Evolutionary conservation across 2,888 invertebrate genomes (phyloP), one percentile per base, ranked within the genome.

Genomic region (Papilio demoleus): DNA sequence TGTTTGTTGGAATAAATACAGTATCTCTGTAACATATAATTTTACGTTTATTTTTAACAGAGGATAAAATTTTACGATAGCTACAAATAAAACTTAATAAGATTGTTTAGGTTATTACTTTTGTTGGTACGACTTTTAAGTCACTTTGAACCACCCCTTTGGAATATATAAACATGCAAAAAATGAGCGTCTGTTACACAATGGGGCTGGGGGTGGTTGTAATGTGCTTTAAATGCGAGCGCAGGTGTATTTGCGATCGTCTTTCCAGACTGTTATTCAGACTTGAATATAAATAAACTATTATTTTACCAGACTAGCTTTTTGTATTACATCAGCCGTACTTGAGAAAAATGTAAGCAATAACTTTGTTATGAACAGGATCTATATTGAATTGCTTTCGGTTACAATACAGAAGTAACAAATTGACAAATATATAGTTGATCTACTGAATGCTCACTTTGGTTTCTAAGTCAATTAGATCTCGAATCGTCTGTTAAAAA

Each of bases 281-380:
- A 79, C 81, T 86, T 84, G 81, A 87, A 90, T 90, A 90, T 90
- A 86, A 90, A 90, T 90, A 90, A 87, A 81, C 85, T 85, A 88
- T 89, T 89, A 89, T 85, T 81, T 79, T 75, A 72, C 70, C 56
- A 61, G 70, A 63, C 67, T 69, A 71, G 70, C 63, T 77, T 74
- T 74, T 75, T 76, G 73, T 74, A 68, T 73, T 77, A 74, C 74
- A 70, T 67, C 67, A 70, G 75, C 70, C 71, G 74, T 76, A 76
- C 77, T 82, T 80, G 81, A 53, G 64, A 65, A 56, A 65, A 59
- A 67, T 70, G 45, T 53, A 60, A 19, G 9, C 42, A 31, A 31
- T 53, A 53, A 56, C 9, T 8, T 53, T 56, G 17, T 1, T 14
- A 27, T 24, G 27, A 53, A 56, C 1, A 31, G 17, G 27, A 17